A percentile compares a stretch with the other conserved stretches of the same genome.
Evolutionary conservation across 2,797 vertebrate species (phyloP).

Genomic region (Megaceryle alcyon): DNA sequence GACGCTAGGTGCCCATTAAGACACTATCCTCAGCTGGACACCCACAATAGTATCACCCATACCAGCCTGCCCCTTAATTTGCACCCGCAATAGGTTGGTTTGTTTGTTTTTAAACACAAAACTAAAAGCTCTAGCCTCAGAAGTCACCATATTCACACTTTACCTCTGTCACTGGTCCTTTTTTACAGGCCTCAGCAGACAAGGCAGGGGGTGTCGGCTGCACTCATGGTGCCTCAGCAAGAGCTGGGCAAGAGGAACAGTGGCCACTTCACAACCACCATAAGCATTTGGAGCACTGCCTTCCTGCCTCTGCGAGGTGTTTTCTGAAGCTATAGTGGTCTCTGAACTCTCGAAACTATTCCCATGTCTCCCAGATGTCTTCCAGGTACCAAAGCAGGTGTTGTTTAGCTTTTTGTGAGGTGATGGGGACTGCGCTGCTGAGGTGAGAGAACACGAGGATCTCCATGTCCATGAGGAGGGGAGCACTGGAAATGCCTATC

Average conservation of each 20-base stretch:
- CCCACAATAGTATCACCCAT: too few species aligned
- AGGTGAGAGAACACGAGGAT: accelerated
- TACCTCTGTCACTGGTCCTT: too few species aligned
- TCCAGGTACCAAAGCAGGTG: accelerated
- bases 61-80: too few species aligned
- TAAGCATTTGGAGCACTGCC: neutral
- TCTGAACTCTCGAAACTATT: neutral
- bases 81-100: too few species aligned
- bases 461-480: neutral
- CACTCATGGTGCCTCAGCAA: accelerated
- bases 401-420: neutral
- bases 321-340: neutral
- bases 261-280: accelerated
- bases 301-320: neutral
- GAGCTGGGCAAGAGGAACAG: neutral
- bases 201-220: accelerated
- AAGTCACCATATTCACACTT: accelerated
- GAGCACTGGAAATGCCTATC: too few species aligned
- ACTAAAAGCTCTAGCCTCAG: neutral
- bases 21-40: neutral
- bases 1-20: neutral
- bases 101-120: neutral
- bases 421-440: neutral
- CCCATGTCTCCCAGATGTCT: neutral
- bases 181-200: neutral